Evolutionary conservation across 2,888 invertebrate genomes (phyloP), one percentile per base, ranked within the genome.

Genomic region (Chesias legatella): DNA sequence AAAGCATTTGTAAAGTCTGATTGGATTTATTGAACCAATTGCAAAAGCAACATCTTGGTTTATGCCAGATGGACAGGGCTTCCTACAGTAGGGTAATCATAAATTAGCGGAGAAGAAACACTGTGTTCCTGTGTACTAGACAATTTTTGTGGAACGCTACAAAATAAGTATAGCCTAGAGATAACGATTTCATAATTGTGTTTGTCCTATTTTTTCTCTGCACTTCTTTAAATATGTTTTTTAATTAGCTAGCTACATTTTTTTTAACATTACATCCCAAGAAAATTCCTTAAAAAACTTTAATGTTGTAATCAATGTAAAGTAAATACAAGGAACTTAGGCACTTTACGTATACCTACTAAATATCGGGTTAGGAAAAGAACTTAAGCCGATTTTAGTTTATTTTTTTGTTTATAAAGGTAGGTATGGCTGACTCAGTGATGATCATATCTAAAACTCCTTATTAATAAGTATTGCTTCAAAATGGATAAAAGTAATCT

Each of bases 401-500:
- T 30, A 21, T 29, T 27, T 42, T 36, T 17, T 27, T 23, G 29
- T 30, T 32, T 34, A 30, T 30, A 31, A 34, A 33, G 30, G 11
- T 43, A 33, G 30, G 11, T 43, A 47, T 42, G 34, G 39, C 58
- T 63, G 63, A 66, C 46, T 69, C 65, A 64, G 40, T 50, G 34
- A 53, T 54, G 46, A 38, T 41, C 47, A 56, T 51, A 49, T 43
- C 41, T 37, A 52, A 56, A 51, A 31, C 33, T 36, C 33, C 25
- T 42, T 45, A 40, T 45, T 43, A 53, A 48, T 45, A 51, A 39
- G 32, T 41, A 42, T 51, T 28, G 26, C 51, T 53, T 49, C 48
- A 56, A 55, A 2, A 17, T 53, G 53, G 60, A 50, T 48, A 51
- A 63, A 63, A 63, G 56, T 57, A 58, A 65, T 67, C 63, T 62